A percentile compares a stretch with the other conserved stretches of the same genome.
These are phyloP conservation scores for Echeneis naucrates DNA, from an alignment of 2,797 vertebrate genomes.

Conservation along the genomic window DNA sequence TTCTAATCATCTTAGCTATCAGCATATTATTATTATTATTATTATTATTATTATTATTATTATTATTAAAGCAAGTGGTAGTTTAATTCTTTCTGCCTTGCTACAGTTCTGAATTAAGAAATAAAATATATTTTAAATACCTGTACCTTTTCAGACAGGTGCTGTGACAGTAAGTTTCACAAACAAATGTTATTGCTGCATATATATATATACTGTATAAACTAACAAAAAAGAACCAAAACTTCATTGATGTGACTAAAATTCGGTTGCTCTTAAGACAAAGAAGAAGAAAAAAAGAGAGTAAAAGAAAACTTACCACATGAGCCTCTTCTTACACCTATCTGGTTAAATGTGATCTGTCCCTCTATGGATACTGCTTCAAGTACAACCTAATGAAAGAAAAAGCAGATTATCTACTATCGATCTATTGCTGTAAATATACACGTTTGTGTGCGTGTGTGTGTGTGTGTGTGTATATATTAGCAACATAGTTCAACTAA, in stretches of 20 bases:
- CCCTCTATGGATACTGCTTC: slow-evolving; percentile 74
- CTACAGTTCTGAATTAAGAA: neutral
- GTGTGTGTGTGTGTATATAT: too few species aligned
- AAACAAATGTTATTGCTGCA: neutral
- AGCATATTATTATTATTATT: neutral
- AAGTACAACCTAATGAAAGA: slow-evolving; percentile 81
- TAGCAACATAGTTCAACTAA: neutral
- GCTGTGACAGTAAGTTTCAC: neutral
- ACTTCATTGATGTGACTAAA: neutral
- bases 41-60: slow-evolving; percentile 7
- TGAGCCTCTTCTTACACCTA: slow-evolving; percentile 80
- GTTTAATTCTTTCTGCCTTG: neutral
- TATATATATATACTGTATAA: neutral
- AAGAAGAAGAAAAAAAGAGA: neutral
- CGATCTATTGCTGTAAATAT: too few species aligned
- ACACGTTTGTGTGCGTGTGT: too few species aligned
- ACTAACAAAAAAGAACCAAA: too few species aligned
- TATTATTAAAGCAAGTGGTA: too few species aligned
- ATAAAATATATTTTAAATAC: neutral
- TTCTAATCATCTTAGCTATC: neutral
- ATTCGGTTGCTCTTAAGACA: neutral
- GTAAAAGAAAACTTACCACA: slow-evolving; percentile 77
- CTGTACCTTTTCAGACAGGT: neutral
- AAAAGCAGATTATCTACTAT: slow-evolving; percentile 38
- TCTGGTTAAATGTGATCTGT: slow-evolving; percentile 76